These are phyloP conservation scores for Lamprotornis superbus DNA, from an alignment of 2,113 vertebrate species.

Conservation along the genomic window DNA sequence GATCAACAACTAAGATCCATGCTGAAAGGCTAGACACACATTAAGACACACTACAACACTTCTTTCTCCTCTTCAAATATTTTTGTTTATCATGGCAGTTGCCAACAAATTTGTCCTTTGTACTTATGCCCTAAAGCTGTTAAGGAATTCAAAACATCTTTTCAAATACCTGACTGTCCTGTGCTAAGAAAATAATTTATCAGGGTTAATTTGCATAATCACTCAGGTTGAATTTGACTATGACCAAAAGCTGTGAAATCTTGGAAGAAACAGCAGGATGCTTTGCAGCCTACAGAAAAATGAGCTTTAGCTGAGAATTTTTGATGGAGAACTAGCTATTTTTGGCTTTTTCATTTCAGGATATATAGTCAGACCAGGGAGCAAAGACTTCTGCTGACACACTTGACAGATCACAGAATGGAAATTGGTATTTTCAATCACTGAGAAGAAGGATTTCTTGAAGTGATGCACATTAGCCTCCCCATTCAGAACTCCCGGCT, in stretches of 20 bases:
- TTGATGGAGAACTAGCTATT: conserved; percentile 30
- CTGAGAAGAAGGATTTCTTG: conserved; percentile 12
- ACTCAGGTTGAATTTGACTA: not conserved
- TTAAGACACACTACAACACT: not conserved
- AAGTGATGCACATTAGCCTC: not conserved
- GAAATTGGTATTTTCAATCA: conserved; percentile 30
- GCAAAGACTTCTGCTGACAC: conserved; percentile 35
- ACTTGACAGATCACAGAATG: conserved; percentile 31
- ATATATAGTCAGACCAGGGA: not conserved
- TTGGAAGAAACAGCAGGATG: conserved; percentile 12
- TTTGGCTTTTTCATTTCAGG: conserved; percentile 32
- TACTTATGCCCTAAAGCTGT: not conserved
- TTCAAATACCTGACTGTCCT: not conserved
- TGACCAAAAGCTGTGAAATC: conserved; percentile 24
- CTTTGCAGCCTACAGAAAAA: conserved; percentile 32
- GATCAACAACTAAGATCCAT: not conserved
- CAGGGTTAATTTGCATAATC: conserved; percentile 21
- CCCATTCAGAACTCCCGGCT: not conserved
- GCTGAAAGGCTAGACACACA: not conserved
- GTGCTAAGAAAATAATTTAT: not conserved
- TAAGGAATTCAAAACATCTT: not conserved
- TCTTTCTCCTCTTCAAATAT: not conserved
- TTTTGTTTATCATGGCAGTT: not conserved
- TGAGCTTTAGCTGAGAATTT: not conserved
- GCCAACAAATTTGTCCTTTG: not conserved